Evolutionary conservation across 2,888 invertebrate genomes (phyloP), one percentile per base, ranked within the genome.

Genomic region (Luperina testacea): DNA sequence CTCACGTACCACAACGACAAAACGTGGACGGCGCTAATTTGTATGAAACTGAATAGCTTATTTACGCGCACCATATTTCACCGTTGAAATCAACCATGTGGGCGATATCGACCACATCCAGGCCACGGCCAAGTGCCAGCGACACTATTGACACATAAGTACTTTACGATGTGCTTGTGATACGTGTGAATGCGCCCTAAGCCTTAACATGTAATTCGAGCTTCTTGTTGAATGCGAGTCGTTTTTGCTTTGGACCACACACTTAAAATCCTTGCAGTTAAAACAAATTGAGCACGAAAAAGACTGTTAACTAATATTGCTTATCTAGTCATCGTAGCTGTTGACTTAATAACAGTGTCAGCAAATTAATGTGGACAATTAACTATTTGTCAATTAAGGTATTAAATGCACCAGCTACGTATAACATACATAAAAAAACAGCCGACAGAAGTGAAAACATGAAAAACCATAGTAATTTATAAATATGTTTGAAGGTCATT

Each of bases 261-360:
- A 9, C 1, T 45, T 9, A 45, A 72, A 57, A 64, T 72, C 72
- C 61, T 70, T 70, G 73, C 70, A 63, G 64, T 6, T 78, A 27
- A 53, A 71, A 78, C 48, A 53, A 69, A 70, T 72, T 24, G 38
- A 59, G 38, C 27, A 61, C 78, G 45, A 65, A 67, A 73, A 15
- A 63, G 11, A 64, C 24, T 61, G 32, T 20, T 32, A 53, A 24
- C 38, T 20, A 24, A 38, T 53, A 27, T 3, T 51, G 13, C 15
- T 75, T 72, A 72, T 68, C 67, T 48, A n/a, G 3, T 45, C n/a
- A 77, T 68, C 17, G 27, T 24, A 27, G n/a, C 32, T 24, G 53
- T 74, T 59, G 45, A 53, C 20, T 65, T 57, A 59, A 11, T 32
- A 57, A 24, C 32, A 65, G 57, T 63, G 61, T 17, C 71, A 64